Conservation (phyloP, 2,113 vertebrate species). For the Heterotilapia buettikoferi region DNA sequence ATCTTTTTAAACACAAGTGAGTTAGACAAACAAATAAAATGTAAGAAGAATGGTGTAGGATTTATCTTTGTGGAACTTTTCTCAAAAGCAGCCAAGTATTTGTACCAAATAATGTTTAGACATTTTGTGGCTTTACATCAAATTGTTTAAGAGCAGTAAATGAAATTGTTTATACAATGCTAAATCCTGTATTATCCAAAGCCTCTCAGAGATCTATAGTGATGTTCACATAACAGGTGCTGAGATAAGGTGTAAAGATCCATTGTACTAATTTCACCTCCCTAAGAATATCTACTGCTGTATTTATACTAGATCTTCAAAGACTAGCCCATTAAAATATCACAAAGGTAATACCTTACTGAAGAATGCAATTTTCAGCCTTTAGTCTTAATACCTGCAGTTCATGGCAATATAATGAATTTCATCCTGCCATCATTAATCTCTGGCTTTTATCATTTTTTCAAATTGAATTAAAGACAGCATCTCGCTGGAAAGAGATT, state of each 20-base stretch:
- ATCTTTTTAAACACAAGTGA: background rate
- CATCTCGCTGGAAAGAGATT: conserved; percentile 40
- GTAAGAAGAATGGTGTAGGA: background rate
- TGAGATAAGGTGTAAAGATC: conserved; percentile 34
- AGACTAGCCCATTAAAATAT: conserved; percentile 1
- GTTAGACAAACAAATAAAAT: conserved; percentile 46
- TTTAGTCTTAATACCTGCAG: conserved; percentile 24
- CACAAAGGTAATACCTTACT: conserved; percentile 9
- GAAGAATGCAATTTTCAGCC: conserved; percentile 19
- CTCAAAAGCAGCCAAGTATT: background rate
- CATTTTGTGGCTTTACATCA: background rate
- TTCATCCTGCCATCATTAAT: conserved; percentile 42
- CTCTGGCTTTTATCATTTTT: conserved; percentile 54
- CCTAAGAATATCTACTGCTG: background rate
- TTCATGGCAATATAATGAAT: conserved; percentile 57
- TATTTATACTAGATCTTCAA: conserved; percentile 9
- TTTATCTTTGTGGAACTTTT: background rate
- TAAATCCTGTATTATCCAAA: conserved; percentile 17
- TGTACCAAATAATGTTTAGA: conserved; percentile 21
- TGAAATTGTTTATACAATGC: conserved; percentile 32
- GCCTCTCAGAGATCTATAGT: background rate
- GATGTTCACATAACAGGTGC: conserved; percentile 16
- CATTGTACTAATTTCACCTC: background rate
- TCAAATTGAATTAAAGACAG: conserved; percentile 65
- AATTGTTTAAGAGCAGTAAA: background rate